Evolutionary conservation across 2,113 vertebrate species (phyloP).

Genomic region (Tricholaema leucomelas): DNA sequence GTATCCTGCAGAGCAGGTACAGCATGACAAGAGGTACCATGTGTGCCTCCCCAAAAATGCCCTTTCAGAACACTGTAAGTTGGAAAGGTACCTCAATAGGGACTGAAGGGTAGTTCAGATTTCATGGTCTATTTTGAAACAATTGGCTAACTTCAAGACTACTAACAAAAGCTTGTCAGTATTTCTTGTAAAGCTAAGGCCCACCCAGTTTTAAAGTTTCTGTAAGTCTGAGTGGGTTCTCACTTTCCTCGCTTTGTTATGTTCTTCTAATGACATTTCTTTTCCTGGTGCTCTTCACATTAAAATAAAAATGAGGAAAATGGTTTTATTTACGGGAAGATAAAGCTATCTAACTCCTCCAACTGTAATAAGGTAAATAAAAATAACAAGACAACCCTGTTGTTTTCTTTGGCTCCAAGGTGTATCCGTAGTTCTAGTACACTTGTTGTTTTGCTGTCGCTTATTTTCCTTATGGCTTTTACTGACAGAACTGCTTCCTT

Average conservation of each 20-base stretch:
- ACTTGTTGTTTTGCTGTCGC: slow-evolving; percentile 40
- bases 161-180: neutral
- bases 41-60: neutral
- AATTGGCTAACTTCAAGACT: slow-evolving; percentile 29
- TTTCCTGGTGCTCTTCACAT: slow-evolving; percentile 14
- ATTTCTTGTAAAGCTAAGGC: neutral
- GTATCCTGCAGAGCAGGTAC: neutral
- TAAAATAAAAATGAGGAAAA: slow-evolving; percentile 23
- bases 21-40: neutral
- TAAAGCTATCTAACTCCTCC: slow-evolving; percentile 31
- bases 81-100: slow-evolving; percentile 7
- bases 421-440: slow-evolving; percentile 30
- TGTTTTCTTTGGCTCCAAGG: slow-evolving; percentile 36
- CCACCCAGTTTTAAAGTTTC: neutral
- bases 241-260: neutral
- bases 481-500: slow-evolving; percentile 77
- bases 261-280: slow-evolving; percentile 5
- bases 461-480: neutral
- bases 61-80: neutral
- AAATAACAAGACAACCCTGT: neutral
- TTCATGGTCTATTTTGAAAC: slow-evolving; percentile 56
- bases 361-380: neutral
- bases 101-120: slow-evolving; percentile 64
- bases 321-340: slow-evolving; percentile 30
- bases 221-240: neutral